A percentile compares a stretch with the other conserved stretches of the same genome.
Evolutionary conservation across 1,140 invertebrate genomes (phyloP).

Genomic region (Formica exsecta): DNA sequence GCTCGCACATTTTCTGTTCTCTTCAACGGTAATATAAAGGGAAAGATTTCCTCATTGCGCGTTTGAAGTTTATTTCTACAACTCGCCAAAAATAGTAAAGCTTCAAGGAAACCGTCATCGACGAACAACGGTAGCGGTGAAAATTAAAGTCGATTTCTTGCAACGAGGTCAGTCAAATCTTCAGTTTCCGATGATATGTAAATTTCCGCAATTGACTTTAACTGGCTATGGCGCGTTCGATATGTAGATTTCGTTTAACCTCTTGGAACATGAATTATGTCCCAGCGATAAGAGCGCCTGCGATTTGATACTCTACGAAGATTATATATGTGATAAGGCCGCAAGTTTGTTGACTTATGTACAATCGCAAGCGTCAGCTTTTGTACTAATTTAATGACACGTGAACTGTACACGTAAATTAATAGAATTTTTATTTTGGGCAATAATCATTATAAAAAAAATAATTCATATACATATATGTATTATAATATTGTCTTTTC

Average conservation of each 20-base stretch:
- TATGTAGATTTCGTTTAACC: constrained; percentile 69
- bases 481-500: neutral
- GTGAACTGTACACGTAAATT: neutral
- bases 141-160: constrained; percentile 46
- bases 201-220: constrained; percentile 62
- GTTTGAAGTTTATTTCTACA: constrained; percentile 29
- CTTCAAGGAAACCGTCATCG: neutral
- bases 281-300: constrained; percentile 48
- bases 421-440: neutral
- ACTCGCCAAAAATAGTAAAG: constrained; percentile 1
- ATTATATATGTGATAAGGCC: constrained; percentile 51
- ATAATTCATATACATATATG: neutral
- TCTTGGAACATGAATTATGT: constrained; percentile 66
- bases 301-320: constrained; percentile 57
- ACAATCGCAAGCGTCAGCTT: constrained; percentile 10
- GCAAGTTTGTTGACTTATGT: constrained; percentile 54
- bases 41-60: neutral
- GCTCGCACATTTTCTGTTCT: neutral
- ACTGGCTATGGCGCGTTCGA: constrained; percentile 56
- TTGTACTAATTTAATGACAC: constrained; percentile 49
- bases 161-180: constrained; percentile 58
- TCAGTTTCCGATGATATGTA: constrained; percentile 45
- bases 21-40: constrained; percentile 1
- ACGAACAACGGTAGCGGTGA: constrained; percentile 1
- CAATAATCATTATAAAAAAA: neutral